phyloP scores from a whole-genome alignment of 2,797 vertebrate species.

The Danio jaintianensis region DNA sequence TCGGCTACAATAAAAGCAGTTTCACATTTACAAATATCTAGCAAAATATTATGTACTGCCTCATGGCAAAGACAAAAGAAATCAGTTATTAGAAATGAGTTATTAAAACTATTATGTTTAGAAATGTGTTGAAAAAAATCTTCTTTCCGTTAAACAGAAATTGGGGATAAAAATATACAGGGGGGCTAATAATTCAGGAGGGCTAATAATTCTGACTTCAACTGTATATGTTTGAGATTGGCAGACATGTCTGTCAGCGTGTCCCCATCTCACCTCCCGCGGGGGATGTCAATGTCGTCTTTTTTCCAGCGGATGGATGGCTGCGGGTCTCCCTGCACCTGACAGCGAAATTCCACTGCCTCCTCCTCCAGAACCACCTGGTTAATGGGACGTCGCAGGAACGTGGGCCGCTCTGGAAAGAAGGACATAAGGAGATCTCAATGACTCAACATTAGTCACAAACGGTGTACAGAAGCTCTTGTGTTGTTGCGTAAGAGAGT shows the following conservation, averaged over 20 bases:
- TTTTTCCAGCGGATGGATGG: slow-evolving; percentile 96
- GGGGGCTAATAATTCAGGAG: too few relatives aligned
- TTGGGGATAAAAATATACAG: too few relatives aligned
- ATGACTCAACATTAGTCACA: slow-evolving; percentile 43
- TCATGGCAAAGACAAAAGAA: too few relatives aligned
- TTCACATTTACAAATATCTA: too few relatives aligned
- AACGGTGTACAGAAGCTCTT: not conserved
- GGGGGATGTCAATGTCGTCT: slow-evolving; percentile 91
- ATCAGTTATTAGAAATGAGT: too few relatives aligned
- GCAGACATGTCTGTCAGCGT: slow-evolving; percentile 11
- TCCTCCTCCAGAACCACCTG: slow-evolving; percentile 97
- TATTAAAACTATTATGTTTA: too few relatives aligned
- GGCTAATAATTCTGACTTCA: too few relatives aligned
- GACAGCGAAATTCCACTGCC: slow-evolving; percentile 93
- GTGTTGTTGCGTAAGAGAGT: slow-evolving; percentile 7
- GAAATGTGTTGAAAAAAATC: too few relatives aligned
- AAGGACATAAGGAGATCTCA: slow-evolving; percentile 21
- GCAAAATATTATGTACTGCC: too few relatives aligned
- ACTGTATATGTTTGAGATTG: slow-evolving; percentile 20
- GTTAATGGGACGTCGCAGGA: slow-evolving; percentile 95
- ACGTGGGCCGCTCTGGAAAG: slow-evolving; percentile 91
- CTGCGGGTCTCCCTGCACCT: slow-evolving; percentile 95
- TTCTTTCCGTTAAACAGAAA: too few relatives aligned
- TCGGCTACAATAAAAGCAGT: too few relatives aligned
- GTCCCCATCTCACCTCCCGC: slow-evolving; percentile 86